A percentile compares a stretch with the other conserved stretches of the same genome.
Conservation (phyloP, 1,140 invertebrate species). For the Protaetia brevitarsis region DNA sequence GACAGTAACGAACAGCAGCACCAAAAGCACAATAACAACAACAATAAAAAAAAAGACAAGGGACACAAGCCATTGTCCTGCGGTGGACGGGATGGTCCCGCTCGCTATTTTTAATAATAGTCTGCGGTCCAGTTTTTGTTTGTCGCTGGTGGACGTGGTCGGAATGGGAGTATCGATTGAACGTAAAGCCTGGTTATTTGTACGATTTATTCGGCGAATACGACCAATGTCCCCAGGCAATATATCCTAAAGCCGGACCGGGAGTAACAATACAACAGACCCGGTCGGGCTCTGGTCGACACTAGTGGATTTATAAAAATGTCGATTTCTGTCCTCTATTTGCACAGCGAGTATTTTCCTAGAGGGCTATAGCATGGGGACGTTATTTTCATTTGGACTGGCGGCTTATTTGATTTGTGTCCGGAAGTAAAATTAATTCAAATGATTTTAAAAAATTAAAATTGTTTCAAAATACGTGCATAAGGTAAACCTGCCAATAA, state of each 20-base stretch:
- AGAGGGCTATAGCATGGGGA: no score
- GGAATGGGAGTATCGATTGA: constrained; percentile 35
- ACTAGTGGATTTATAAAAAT: constrained; percentile 12
- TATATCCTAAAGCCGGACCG: constrained; percentile 28
- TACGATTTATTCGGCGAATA: constrained; percentile 38
- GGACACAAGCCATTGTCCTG: constrained; percentile 27
- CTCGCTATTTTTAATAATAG: constrained; percentile 37
- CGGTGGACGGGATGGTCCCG: constrained; percentile 22
- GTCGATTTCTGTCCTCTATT: constrained; percentile 8
- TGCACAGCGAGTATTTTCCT: not conserved
- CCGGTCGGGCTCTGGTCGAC: not conserved
- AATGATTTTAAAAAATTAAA: no score
- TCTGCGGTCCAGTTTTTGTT: constrained; percentile 18
- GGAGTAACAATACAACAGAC: constrained; percentile 26
- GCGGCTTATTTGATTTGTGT: no score
- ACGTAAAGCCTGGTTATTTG: constrained; percentile 35
- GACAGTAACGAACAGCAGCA: not conserved
- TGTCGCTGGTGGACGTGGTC: constrained; percentile 27
- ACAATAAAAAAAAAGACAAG: constrained; percentile 4
- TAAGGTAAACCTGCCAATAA: no score
- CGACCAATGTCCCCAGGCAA: constrained; percentile 34
- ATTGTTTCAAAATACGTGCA: no score
- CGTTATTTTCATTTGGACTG: no score
- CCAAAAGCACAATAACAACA: not conserved
- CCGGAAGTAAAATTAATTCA: no score